Percentiles rank a stretch among this genome's conserved stretches.
phyloP scores from a whole-genome alignment of 2,113 vertebrate species.

The Caretta caretta region DNA sequence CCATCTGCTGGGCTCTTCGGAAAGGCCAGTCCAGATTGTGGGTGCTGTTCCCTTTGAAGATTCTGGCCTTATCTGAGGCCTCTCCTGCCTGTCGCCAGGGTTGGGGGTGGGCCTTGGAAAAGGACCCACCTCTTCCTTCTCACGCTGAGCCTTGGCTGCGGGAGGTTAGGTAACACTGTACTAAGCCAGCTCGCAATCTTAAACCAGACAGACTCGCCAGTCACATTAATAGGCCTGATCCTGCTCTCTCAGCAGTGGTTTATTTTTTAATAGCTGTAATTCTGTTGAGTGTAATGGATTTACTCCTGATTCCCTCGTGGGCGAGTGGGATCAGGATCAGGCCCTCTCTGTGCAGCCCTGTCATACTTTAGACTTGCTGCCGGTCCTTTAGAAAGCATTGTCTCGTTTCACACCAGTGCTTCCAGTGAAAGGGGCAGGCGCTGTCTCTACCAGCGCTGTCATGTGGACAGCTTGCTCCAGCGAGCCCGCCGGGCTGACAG shows the following conservation, averaged over 20 bases:
- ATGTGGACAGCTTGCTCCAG: neutral
- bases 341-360: neutral
- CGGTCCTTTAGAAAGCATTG: neutral
- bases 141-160: neutral
- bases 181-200: neutral
- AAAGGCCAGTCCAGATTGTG: neutral
- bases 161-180: neutral
- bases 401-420: neutral
- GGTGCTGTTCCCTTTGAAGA: neutral
- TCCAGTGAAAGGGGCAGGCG: neutral
- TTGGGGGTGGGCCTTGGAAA: neutral
- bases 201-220: neutral
- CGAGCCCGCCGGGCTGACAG: neutral
- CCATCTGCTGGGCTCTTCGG: neutral
- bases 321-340: neutral
- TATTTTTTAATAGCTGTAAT: neutral
- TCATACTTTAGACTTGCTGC: neutral
- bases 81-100: neutral
- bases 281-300: neutral
- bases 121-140: neutral
- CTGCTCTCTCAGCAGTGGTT: neutral
- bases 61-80: neutral
- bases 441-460: neutral
- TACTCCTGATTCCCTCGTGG: neutral
- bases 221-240: neutral